phyloP scores from a whole-genome alignment of 2,113 vertebrate genomes.

The Cololabis saira region DNA sequence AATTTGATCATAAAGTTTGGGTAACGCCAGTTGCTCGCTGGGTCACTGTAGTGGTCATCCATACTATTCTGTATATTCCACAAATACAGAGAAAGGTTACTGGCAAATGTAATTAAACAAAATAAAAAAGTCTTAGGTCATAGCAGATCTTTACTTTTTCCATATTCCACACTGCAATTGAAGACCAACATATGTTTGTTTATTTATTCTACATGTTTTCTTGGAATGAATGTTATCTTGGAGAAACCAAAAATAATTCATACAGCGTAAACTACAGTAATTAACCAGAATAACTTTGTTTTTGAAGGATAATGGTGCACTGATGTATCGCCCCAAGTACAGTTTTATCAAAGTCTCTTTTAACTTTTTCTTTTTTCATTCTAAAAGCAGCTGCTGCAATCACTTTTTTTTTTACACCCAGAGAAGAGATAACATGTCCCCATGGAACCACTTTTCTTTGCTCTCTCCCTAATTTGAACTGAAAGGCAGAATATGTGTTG shows the following conservation, averaged over 20 bases:
- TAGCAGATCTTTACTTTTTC: background rate
- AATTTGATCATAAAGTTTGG: too few relatives aligned
- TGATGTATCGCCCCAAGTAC: conserved; percentile 46
- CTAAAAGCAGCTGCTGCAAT: conserved; percentile 60
- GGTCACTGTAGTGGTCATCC: too few relatives aligned
- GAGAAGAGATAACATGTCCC: conserved; percentile 71
- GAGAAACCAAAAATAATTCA: conserved; percentile 21
- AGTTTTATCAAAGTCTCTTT: conserved; percentile 45
- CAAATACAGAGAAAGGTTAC: conserved; percentile 59
- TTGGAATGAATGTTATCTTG: conserved; percentile 18
- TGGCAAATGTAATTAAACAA: background rate
- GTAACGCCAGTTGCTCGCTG: too few relatives aligned
- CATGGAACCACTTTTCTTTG: conserved; percentile 68
- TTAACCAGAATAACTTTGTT: conserved; percentile 59
- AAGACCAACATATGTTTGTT: conserved; percentile 16
- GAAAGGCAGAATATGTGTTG: conserved; percentile 60
- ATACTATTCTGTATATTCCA: conserved; percentile 57
- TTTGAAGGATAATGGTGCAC: conserved; percentile 63
- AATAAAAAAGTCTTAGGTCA: background rate
- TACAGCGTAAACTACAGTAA: conserved; percentile 38
- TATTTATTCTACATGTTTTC: conserved; percentile 4
- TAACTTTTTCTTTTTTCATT: conserved; percentile 63
- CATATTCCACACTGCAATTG: too few relatives aligned
- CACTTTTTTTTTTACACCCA: conserved; percentile 62
- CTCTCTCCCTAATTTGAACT: conserved; percentile 74